Conservation (phyloP, 2,888 invertebrate species). For the Campoplex capitator region DNA sequence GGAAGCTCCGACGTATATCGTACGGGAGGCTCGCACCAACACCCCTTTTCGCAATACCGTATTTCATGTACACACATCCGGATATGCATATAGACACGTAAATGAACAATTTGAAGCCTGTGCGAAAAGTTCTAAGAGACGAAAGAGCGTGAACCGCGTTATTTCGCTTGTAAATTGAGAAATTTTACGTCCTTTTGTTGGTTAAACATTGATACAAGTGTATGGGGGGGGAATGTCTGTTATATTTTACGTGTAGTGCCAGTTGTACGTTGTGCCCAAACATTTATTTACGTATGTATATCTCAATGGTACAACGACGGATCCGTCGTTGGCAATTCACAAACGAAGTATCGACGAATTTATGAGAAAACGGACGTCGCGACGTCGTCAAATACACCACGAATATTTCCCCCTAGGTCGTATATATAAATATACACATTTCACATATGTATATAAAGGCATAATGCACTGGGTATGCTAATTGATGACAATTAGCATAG, state of each 20-base stretch:
- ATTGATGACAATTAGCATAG: constrained; percentile 83
- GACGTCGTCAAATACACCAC: constrained; percentile 66
- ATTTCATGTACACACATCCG: constrained; percentile 12
- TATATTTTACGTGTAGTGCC: constrained; percentile 31
- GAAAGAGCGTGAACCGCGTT: neutral
- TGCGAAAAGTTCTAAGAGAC: neutral
- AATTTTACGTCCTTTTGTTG: constrained; percentile 47
- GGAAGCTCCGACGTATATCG: constrained; percentile 53
- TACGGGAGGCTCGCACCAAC: constrained; percentile 48
- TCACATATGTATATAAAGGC: constrained; percentile 9
- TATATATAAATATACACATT: neutral
- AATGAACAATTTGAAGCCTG: constrained; percentile 8
- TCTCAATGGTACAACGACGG: constrained; percentile 32
- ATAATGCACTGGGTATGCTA: constrained; percentile 82
- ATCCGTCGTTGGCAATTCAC: constrained; percentile 63
- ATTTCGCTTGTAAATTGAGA: constrained; percentile 54
- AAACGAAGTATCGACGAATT: constrained; percentile 82
- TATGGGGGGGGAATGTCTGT: neutral
- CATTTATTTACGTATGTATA: constrained; percentile 13
- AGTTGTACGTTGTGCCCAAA: neutral
- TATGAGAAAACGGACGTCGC: constrained; percentile 82
- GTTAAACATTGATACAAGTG: neutral
- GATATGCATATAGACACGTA: constrained; percentile 21
- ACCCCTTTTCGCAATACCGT: constrained; percentile 25
- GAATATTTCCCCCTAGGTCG: constrained; percentile 63